Evolutionary conservation across 2,113 vertebrate species (phyloP).

Genomic region (Cnemophilus loriae): DNA sequence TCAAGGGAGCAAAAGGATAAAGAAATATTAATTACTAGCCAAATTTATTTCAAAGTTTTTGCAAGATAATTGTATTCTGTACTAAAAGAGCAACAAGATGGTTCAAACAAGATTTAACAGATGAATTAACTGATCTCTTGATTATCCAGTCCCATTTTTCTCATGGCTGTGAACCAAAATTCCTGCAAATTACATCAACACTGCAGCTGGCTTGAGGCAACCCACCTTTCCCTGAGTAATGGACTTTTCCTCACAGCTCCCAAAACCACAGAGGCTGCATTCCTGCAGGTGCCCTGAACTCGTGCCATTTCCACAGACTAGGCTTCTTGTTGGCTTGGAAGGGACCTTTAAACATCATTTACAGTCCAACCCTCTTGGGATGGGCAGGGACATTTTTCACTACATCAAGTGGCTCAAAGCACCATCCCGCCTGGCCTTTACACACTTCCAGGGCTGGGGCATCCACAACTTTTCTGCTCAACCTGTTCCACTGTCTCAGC

Average conservation of each 20-base stretch:
- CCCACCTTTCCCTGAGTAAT: not conserved
- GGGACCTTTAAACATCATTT: not conserved
- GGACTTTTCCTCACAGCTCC: not conserved
- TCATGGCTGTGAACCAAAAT: not conserved
- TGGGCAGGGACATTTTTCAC: not conserved
- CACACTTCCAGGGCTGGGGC: rapidly evolving
- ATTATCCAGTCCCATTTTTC: not conserved
- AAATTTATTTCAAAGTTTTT: not conserved
- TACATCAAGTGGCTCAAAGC: not conserved
- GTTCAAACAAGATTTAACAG: not conserved
- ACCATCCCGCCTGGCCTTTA: not conserved
- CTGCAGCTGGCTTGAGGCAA: not conserved
- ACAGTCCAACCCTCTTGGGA: not conserved
- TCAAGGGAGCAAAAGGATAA: not conserved
- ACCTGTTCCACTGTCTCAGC: not conserved
- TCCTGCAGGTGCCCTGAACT: not conserved
- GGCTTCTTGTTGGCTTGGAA: not conserved
- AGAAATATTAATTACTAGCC: not conserved
- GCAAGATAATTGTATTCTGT: not conserved
- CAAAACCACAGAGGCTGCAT: not conserved
- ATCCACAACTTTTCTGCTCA: not conserved
- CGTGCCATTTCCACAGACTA: not conserved
- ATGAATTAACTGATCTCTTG: not conserved
- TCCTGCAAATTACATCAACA: not conserved
- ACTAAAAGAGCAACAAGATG: not conserved